Evolutionary conservation across 2,888 invertebrate genomes (phyloP), one percentile per base, ranked within the genome.

Genomic region (Onchidella celtica): DNA sequence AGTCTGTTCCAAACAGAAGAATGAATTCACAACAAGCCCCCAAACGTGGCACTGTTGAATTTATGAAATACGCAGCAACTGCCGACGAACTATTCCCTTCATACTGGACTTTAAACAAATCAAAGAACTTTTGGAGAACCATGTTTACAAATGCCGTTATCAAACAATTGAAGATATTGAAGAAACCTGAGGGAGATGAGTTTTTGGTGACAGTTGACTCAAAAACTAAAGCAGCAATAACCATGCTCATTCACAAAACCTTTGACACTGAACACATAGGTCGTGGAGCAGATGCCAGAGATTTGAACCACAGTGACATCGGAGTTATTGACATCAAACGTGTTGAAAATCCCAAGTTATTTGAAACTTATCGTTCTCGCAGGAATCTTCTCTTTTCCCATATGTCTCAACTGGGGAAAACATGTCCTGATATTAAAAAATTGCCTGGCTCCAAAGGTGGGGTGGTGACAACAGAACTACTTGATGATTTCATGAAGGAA

Each of bases 271-370:
- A 66, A 3, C 21, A 82, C 0, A 85, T 87, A 36, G 90, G 90
- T 0, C 72, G 82, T 17, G 90, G 90, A 2, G 81, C 73, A 55
- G 90, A 90, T 84, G 90, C 89, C 0, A 38, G 0, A 29, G 65
- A 32, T 63, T 29, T 75, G 38, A 21, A 38, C 11, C 36, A 32
- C 47, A 36, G 27, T 17, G 24, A 36, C 32, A 29, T 82, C 2
- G 66, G 77, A 57, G 85, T 90, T 3, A 76, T 79, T 2, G 86
- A 88, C 65, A 84, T 90, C 34, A 73, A 87, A 40, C 78, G 89
- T 59, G 84, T 90, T 17, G 90, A 90, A 74, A 88, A 89, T 76
- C 76, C 84, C 9, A 66, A 85, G 14, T 47, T 89, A 11, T 89
- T 85, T 84, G 78, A 82, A n/a, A 47, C 63, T n/a, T 90, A 89